Conservation (phyloP, 2,113 vertebrate species). For the Prinia subflava region DNA sequence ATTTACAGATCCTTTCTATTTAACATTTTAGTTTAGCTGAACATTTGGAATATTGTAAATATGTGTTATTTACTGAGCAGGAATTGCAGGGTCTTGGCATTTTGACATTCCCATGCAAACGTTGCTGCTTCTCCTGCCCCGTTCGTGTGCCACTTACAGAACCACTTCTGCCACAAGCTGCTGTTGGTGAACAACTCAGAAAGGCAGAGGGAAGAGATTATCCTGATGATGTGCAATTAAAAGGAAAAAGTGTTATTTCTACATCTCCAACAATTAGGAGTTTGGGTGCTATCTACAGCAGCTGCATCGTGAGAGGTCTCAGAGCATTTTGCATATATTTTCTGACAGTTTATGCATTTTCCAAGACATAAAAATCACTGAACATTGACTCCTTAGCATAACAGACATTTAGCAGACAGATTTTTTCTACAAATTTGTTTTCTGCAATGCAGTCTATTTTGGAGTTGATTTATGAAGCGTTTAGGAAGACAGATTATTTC, state of each 20-base stretch:
- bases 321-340: conserved; percentile 28
- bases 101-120: rapidly evolving
- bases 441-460: conserved; percentile 38
- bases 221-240: neutral
- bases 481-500: conserved; percentile 14
- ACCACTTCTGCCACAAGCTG: neutral
- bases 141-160: neutral
- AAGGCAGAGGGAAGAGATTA: neutral
- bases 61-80: neutral
- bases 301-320: neutral
- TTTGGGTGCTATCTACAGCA: neutral
- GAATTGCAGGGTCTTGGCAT: neutral
- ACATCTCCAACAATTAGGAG: neutral
- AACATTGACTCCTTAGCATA: conserved; percentile 30
- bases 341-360: conserved; percentile 34
- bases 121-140: neutral
- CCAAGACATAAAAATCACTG: neutral
- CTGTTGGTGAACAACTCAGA: neutral
- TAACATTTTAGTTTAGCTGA: neutral
- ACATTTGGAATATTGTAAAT: neutral
- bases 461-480: neutral
- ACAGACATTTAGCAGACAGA: conserved; percentile 32
- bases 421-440: neutral
- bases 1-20: neutral
- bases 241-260: neutral